Conservation (phyloP, 2,797 vertebrate genomes). For the Scleropages formosus region DNA sequence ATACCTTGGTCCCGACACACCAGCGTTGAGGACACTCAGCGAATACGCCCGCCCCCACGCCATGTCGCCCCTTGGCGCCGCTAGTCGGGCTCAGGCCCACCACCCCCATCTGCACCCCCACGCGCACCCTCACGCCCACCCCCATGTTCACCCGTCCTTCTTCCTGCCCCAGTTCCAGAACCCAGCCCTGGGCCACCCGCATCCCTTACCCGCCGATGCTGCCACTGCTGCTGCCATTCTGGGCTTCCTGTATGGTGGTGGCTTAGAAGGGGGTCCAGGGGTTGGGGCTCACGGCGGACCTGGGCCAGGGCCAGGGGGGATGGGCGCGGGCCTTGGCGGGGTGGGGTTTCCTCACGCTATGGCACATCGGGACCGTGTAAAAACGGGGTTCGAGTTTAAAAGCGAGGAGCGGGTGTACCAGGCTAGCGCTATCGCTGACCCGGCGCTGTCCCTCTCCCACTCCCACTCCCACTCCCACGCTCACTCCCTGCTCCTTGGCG, state of each 20-base stretch:
- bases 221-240: constrained; percentile 89
- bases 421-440: constrained; percentile 69
- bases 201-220: constrained; percentile 72
- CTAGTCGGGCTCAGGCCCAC: constrained; percentile 73
- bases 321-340: constrained; percentile 76
- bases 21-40: constrained; percentile 91
- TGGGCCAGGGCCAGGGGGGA: constrained; percentile 66
- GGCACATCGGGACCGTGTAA: constrained; percentile 83
- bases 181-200: constrained; percentile 66
- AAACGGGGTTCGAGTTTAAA: constrained; percentile 94
- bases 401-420: constrained; percentile 81
- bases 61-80: constrained; percentile 89
- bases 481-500: constrained; percentile 71
- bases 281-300: constrained; percentile 60
- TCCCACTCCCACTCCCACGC: constrained; percentile 62
- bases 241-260: constrained; percentile 88
- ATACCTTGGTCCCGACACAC: constrained; percentile 93
- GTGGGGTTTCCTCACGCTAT: constrained; percentile 76
- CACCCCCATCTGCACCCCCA: constrained; percentile 65
- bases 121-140: constrained; percentile 55
- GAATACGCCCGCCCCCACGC: constrained; percentile 95
- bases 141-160: constrained; percentile 73
- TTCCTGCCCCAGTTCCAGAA: constrained; percentile 75
- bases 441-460: constrained; percentile 68
- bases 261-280: constrained; percentile 81